Base-by-base conservation (phyloP, 2,888 invertebrate species). In the Phyllotreta striolata region DNA sequence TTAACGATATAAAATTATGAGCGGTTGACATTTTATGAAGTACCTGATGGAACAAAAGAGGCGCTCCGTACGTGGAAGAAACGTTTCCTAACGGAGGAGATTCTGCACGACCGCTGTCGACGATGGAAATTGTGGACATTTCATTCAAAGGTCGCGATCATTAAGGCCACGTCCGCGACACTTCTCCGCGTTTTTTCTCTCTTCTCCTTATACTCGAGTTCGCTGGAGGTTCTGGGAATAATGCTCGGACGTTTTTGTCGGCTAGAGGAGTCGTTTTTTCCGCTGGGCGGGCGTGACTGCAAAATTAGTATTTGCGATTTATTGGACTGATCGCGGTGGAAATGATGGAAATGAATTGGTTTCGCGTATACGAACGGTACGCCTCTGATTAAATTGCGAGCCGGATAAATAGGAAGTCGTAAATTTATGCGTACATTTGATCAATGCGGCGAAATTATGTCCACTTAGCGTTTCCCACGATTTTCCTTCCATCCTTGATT, bases 401-500 rank as follows among this genome's bases (percentile, higher is more conserved):
- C 5, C 10, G 10, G 10, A n/a, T 41, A 41, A 41, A 41, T 41
- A 57, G 67, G 67, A 67, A 67, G 64, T 67, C 56, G 63, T 64
- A 69, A 67, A 69, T 67, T 67, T 63, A 54, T 44, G 54, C 61
- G 55, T 67, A 63, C 66, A 66, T 65, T 66, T 51, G 62, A 64
- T 63, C 63, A 66, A 66, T 64, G 64, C 24, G 4, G 24, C 24
- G 40, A 54, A 59, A 66, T 64, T 60, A 62, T 60, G 60, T 52
- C 63, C 62, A 63, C 60, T 70, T 63, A 61, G 57, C 55, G 44
- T 57, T 66, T 67, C 64, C 65, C 67, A 65, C 67, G 67, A 67
- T 67, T 47, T 57, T 54, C 56, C 60, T 41, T 60, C 63, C 54
- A 63, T 47, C 51, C 59, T 49, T 62, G 46, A 43, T 44, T 14